A percentile compares a stretch with the other conserved stretches of the same genome.
phyloP scores from a whole-genome alignment of 92 coral and sea anemone genomes.

The Phenganax stokvisi region DNA sequence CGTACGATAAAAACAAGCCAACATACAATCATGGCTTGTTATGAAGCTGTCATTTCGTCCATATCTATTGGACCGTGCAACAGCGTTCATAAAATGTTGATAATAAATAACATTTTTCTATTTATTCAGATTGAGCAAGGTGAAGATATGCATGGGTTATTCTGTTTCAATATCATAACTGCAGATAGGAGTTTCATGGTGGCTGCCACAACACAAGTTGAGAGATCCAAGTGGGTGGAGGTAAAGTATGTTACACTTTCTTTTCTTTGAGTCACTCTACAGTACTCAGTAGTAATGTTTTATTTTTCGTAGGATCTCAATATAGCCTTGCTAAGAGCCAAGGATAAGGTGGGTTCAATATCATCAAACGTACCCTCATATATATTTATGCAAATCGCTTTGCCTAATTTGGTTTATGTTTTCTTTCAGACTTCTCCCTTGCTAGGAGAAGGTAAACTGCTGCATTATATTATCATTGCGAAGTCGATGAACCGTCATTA shows the following conservation, averaged over 20 bases:
- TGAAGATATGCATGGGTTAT: slow-evolving; percentile 84
- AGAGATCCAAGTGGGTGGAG: slow-evolving; percentile 96
- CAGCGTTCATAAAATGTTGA: not conserved
- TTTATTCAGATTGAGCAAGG: slow-evolving; percentile 65
- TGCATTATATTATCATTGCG: not conserved
- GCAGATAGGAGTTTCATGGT: slow-evolving; percentile 58
- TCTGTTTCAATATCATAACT: slow-evolving; percentile 60
- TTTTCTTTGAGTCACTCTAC: not conserved
- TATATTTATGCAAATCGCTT: no score
- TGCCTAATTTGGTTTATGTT: not conserved
- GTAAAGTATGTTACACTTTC: slow-evolving; percentile 25
- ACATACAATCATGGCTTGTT: no score
- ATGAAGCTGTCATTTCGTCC: not conserved
- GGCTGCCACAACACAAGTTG: slow-evolving; percentile 82
- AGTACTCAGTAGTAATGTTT: not conserved
- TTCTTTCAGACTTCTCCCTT: slow-evolving; percentile 20
- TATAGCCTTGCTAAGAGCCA: slow-evolving; percentile 64
- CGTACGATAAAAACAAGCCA: no score
- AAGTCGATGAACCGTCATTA: not conserved
- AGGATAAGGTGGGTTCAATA: slow-evolving; percentile 59
- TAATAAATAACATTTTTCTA: not conserved
- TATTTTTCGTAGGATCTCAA: slow-evolving; percentile 60
- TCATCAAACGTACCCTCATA: not conserved
- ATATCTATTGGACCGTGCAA: not conserved
- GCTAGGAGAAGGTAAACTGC: slow-evolving; percentile 15